Percentiles rank a stretch among this genome's conserved stretches.
These are phyloP conservation scores for Eueides isabella DNA, from an alignment of 1,140 invertebrate genomes.

Conservation along the genomic window DNA sequence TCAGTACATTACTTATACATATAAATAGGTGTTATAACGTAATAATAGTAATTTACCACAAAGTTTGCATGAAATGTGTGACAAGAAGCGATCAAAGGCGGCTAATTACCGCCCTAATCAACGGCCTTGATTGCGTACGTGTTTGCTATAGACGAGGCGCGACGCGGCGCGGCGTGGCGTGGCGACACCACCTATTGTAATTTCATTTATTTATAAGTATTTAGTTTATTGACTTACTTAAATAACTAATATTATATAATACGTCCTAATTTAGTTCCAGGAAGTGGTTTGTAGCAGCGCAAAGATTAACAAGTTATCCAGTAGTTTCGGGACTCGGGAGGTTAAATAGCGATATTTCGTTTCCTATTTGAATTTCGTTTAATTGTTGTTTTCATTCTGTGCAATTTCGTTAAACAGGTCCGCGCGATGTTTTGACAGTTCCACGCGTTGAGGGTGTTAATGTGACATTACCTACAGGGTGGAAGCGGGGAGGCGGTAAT, in stretches of 20 bases:
- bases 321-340: not conserved
- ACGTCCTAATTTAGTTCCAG: too few relatives aligned
- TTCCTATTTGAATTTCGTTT: constrained; percentile 37
- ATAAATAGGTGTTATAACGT: not conserved
- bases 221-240: not conserved
- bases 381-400: constrained; percentile 60
- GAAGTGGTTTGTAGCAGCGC: not conserved
- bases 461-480: constrained; percentile 68
- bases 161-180: constrained; percentile 13
- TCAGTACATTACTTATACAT: too few relatives aligned
- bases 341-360: not conserved
- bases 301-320: too few relatives aligned
- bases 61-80: constrained; percentile 58
- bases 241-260: too few relatives aligned
- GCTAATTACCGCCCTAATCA: constrained; percentile 72
- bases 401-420: constrained; percentile 66
- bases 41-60: constrained; percentile 43
- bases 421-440: constrained; percentile 73
- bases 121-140: constrained; percentile 67
- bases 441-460: constrained; percentile 69
- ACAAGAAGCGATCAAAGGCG: constrained; percentile 74
- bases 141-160: constrained; percentile 55
- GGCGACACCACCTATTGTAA: constrained; percentile 49
- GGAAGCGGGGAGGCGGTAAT: constrained; percentile 60
- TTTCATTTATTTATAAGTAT: constrained; percentile 16